Base-by-base conservation (phyloP, 2,797 vertebrate genomes). In the Etheostoma nigrum region DNA sequence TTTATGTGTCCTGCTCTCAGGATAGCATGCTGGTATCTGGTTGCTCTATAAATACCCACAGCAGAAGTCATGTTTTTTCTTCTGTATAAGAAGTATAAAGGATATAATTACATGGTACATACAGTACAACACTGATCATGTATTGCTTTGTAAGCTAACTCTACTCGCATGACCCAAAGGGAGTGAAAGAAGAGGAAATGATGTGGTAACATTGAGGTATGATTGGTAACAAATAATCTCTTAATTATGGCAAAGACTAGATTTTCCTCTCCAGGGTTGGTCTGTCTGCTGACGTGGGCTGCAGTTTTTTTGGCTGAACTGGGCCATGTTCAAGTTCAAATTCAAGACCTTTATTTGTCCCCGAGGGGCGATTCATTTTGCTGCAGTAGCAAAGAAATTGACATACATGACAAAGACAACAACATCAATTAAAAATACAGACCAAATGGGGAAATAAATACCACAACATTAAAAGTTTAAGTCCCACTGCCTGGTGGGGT, bases 41-140 rank as follows among this genome's bases (percentile, higher is more conserved):
- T 86, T 87, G 51, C 82, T 83, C 66, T 83, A 87, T 75, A 83
- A 88, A 89, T 83, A 90, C 27, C 78, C 71, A 54, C 65, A 81
- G 68, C 36, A 76, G 23, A 85, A 84, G 71, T 63, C 19, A 12
- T 74, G 69, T 81, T 77, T 76, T 61, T 61, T 72, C 60, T 66
- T 66, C 57, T 33, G 51, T 19, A 58, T 62, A 55, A 48, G 58
- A 82, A 72, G 18, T 61, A 72, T 27, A 60, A 45, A 58, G 61
- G 49, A 82, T 82, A 60, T 79, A 59, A 82, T 84, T 78, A 76
- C 64, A 76, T 11, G 36, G 12, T 44, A 44, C 36, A 27, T 67
- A 61, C 74, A 74, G 33, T 67, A 61, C 74, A 74, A 78, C 60
- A 55, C 21, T 21, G 67, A 84, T 78, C 47, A 3, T 73, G 71